Percentiles rank a stretch among this genome's conserved stretches.
These are phyloP conservation scores for Noctua janthe DNA, from an alignment of 2,888 invertebrate species.

Conservation along the genomic window DNA sequence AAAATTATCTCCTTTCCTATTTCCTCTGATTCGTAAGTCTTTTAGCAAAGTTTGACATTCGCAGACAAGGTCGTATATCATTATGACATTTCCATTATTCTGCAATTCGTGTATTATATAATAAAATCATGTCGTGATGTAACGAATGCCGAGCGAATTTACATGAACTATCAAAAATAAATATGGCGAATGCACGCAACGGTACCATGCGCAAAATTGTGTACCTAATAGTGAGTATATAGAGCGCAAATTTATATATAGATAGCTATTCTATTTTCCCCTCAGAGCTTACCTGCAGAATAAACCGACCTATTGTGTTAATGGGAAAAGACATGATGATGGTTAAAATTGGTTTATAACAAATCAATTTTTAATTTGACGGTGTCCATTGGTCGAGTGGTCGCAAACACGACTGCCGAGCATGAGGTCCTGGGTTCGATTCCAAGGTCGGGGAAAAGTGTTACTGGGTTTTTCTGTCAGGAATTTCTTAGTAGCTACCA, in stretches of 20 bases:
- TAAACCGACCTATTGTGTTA: no score
- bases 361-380: not conserved
- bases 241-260: slow-evolving; percentile 1
- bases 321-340: no score
- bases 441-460: no score
- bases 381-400: no score
- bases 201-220: slow-evolving; percentile 32
- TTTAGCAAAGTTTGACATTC: slow-evolving; percentile 40
- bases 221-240: not conserved
- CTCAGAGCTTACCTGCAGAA: not conserved
- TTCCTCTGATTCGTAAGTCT: slow-evolving; percentile 20
- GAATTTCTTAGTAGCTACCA: no score
- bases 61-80: slow-evolving; percentile 70
- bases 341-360: not conserved
- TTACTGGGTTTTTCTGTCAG: no score
- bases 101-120: slow-evolving; percentile 50
- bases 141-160: slow-evolving; percentile 67
- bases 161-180: slow-evolving; percentile 61
- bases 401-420: no score
- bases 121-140: slow-evolving; percentile 68
- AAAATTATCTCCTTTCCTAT: slow-evolving; percentile 10
- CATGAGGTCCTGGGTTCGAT: no score
- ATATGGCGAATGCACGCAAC: slow-evolving; percentile 78
- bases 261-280: slow-evolving; percentile 8
- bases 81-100: slow-evolving; percentile 70